Conservation (phyloP, 2,797 vertebrate genomes). For the Melopsittacus undulatus region DNA sequence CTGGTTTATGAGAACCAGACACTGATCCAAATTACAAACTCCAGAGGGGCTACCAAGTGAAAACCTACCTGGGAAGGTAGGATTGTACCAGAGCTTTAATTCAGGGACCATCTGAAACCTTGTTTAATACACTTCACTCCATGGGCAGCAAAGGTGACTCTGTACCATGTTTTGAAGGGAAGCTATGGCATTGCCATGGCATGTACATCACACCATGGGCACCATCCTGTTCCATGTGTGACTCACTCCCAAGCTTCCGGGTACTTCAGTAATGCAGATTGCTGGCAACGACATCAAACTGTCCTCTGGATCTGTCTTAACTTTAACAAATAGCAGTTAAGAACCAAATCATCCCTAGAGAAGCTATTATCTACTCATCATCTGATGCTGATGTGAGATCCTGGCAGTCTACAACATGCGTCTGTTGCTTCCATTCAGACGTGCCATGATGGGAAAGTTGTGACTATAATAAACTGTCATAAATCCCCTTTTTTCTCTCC, state of each 20-base stretch:
- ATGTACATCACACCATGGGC: not conserved
- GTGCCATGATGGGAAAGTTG: fast-evolving
- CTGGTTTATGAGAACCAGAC: not conserved
- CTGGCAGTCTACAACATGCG: not conserved
- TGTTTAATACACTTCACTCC: not conserved
- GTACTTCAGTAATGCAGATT: not conserved
- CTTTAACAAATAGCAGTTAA: slow-evolving; percentile 7
- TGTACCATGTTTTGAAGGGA: not conserved
- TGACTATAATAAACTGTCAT: not conserved
- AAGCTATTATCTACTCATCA: slow-evolving; percentile 9
- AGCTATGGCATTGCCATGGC: not conserved
- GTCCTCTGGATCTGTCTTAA: not conserved
- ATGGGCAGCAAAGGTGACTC: not conserved
- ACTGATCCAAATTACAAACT: not conserved
- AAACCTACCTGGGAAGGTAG: not conserved
- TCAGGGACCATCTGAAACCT: not conserved
- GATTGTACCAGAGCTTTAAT: not conserved
- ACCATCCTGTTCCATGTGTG: not conserved
- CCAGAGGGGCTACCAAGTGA: not conserved
- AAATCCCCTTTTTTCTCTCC: not conserved
- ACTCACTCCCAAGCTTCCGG: not conserved
- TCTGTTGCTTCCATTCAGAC: not conserved
- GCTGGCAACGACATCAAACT: not conserved
- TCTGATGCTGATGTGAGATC: not conserved
- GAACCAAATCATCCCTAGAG: not conserved